phyloP scores from a whole-genome alignment of 2,797 vertebrate genomes.

The Leptoclinus maculatus region DNA sequence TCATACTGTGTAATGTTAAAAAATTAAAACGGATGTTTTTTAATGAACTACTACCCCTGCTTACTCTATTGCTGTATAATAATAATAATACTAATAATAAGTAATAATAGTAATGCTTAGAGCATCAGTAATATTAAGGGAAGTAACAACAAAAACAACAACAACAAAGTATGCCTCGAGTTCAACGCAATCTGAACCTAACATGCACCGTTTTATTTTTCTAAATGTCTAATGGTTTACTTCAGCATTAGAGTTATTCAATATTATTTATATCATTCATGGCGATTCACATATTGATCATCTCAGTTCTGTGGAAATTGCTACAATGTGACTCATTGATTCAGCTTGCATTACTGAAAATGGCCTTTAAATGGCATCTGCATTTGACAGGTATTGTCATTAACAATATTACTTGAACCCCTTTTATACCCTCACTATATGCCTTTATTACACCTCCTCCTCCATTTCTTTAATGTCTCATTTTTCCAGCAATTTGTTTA shows the following conservation, averaged over 20 bases:
- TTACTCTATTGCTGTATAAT: neutral
- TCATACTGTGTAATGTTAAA: neutral
- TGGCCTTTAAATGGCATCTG: slow-evolving; percentile 46
- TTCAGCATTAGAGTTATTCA: slow-evolving; percentile 23
- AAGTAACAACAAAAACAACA: neutral
- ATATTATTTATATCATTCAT: slow-evolving; percentile 42
- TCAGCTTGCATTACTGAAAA: slow-evolving; percentile 33
- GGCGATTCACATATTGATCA: slow-evolving; percentile 45
- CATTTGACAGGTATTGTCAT: slow-evolving; percentile 28
- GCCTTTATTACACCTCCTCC: slow-evolving; percentile 8
- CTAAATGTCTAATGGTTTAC: slow-evolving; percentile 11
- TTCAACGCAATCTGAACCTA: slow-evolving; percentile 1
- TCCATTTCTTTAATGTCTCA: slow-evolving; percentile 13
- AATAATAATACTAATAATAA: neutral
- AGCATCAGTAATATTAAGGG: neutral
- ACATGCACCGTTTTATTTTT: slow-evolving; percentile 12
- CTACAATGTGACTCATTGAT: slow-evolving; percentile 45
- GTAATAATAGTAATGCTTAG: neutral
- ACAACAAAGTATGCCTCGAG: neutral
- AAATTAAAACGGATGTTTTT: neutral
- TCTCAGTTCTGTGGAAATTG: slow-evolving; percentile 37
- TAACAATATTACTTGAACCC: slow-evolving; percentile 19
- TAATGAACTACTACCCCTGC: neutral
- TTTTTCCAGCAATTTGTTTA: slow-evolving; percentile 47
- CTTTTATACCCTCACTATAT: slow-evolving; percentile 2